phyloP scores from a whole-genome alignment of 2,797 vertebrate genomes.

The Setipinna tenuifilis region DNA sequence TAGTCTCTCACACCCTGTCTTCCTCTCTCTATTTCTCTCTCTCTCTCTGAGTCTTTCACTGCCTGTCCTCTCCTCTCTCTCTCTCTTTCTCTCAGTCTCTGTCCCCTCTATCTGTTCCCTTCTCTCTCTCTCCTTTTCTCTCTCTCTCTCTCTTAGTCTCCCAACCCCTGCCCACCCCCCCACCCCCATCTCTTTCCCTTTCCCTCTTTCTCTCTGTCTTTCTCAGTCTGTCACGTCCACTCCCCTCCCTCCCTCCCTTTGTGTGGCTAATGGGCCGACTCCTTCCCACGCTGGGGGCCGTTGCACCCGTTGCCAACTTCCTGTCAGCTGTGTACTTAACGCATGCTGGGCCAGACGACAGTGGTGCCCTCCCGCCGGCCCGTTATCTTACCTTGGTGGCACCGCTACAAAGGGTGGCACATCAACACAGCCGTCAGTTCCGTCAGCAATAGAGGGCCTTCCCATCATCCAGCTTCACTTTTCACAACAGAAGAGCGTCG shows the following conservation, averaged over 20 bases:
- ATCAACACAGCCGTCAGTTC: conserved; percentile 55
- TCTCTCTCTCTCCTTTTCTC: conserved; percentile 56
- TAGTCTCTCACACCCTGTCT: conserved; percentile 49
- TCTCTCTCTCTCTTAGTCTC: conserved; percentile 39
- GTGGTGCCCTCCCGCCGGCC: conserved; percentile 59
- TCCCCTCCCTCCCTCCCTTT: conserved; percentile 37
- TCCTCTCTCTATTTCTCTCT: too few relatives aligned
- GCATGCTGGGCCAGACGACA: conserved; percentile 70
- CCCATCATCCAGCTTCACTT: background rate
- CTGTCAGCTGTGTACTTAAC: conserved; percentile 68
- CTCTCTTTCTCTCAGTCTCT: too few relatives aligned
- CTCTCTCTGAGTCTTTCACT: too few relatives aligned
- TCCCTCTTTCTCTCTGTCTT: conserved; percentile 36
- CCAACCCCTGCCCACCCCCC: too few relatives aligned
- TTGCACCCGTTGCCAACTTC: conserved; percentile 58
- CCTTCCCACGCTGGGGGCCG: conserved; percentile 42
- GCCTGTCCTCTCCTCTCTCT: too few relatives aligned
- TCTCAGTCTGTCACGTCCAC: conserved; percentile 42
- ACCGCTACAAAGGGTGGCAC: conserved; percentile 69
- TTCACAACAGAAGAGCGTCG: background rate
- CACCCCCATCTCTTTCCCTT: background rate
- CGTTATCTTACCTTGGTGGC: conserved; percentile 69
- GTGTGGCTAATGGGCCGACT: conserved; percentile 30
- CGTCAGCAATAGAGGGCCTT: background rate
- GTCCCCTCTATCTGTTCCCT: background rate